Conservation (phyloP, 2,888 invertebrate species). For the Lingula anatina region DNA sequence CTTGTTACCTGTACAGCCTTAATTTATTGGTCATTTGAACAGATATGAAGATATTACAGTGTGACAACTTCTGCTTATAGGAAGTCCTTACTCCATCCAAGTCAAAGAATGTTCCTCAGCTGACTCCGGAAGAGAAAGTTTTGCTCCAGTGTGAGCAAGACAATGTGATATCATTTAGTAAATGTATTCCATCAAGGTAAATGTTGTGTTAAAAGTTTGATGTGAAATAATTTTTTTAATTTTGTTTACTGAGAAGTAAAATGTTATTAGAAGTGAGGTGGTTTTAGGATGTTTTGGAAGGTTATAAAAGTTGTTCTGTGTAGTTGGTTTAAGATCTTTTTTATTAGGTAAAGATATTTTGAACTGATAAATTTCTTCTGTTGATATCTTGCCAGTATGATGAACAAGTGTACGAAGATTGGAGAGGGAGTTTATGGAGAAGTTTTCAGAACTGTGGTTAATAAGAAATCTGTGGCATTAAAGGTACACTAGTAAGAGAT, state of each 20-base stretch:
- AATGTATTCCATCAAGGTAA: constrained; percentile 25
- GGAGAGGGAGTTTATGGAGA: constrained; percentile 96
- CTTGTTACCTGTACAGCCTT: no score
- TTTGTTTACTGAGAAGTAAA: no score
- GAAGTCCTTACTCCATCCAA: constrained; percentile 25
- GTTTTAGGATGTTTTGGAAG: no score
- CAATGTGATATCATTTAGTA: constrained; percentile 20
- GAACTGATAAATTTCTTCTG: no score
- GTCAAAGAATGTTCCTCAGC: constrained; percentile 8
- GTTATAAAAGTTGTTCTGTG: no score
- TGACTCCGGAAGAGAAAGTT: constrained; percentile 20
- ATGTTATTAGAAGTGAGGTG: no score
- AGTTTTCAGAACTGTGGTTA: constrained; percentile 61
- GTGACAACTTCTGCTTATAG: constrained; percentile 8
- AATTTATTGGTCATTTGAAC: no score
- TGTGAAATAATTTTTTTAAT: no score
- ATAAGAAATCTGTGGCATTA: constrained; percentile 34
- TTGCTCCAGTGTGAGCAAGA: constrained; percentile 28
- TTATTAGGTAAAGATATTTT: no score
- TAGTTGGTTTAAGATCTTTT: no score
- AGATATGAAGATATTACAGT: neutral
- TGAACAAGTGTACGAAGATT: constrained; percentile 64
- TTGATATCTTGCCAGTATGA: no score
- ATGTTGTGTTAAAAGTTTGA: no score
- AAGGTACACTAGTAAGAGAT: constrained; percentile 31